Base-by-base conservation (phyloP, 2,113 vertebrate species). In the Apodemus speciosus region DNA sequence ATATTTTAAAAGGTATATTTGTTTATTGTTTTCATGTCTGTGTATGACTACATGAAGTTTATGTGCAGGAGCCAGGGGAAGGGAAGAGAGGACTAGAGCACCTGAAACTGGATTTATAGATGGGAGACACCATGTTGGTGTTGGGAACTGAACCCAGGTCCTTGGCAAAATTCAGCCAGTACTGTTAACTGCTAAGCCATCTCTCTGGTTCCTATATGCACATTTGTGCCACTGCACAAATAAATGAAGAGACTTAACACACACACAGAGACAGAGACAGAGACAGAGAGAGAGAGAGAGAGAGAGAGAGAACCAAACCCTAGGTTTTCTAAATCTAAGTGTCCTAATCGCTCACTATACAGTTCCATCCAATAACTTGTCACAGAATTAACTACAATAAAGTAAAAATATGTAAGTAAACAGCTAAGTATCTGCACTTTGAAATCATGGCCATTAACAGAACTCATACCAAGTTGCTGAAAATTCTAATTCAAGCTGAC, bases 341-440 rank as follows among this genome's bases (percentile, higher is more conserved):
- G 7, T 83, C 87, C 51, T 77, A 77, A 81, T 40, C n/a, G 23
- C n/a, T 30, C 7, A 64, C 25, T 76, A 87, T n/a, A 35, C 14
- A 88, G 6, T 7, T 27, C 60, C 62, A 9, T 86, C 43, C 66
- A 58, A 62, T 20, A 89, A 88, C 27, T 60, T 40, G 51, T 72
- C 56, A 93, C 4, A 72, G 16, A 92, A n/a, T 83, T 80, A 51
- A 94, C 58, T 73, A 30, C 6, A 96, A 79, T 18, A 90, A 85
- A 83, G 40, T 30, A 89, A 27, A 93, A 92, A 84, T 68, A 72
- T 35, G 75, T 81, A 77, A 81, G 15, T 92, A 46, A 93, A 69
- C 21, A 80, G 38, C 71, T 71, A 1, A 51, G 35, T 53, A 84
- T 35, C 46, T 95, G 68, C 15, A 85, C n/a, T 88, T 68, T 85